These are phyloP conservation scores for Ophiothrix spiculata DNA, from an alignment of 35 echinoderm and acorn worm species.

Conservation along the genomic window DNA sequence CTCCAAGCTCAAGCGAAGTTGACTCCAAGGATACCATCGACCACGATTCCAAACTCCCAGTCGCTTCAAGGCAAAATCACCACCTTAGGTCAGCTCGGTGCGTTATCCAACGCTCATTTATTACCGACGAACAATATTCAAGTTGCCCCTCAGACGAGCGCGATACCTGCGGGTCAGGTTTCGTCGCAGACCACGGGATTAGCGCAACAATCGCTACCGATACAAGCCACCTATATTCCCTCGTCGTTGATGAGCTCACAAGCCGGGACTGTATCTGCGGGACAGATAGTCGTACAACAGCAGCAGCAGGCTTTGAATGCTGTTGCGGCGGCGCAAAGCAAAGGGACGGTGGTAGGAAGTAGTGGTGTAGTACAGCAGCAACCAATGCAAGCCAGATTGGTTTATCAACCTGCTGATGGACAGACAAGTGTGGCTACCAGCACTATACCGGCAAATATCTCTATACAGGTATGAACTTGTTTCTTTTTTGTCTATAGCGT, in stretches of 20 bases:
- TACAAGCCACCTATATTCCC: slow-evolving; percentile 22
- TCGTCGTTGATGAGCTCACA: neutral
- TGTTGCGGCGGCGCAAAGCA: neutral
- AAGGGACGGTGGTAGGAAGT: neutral
- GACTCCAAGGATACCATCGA: slow-evolving; percentile 17
- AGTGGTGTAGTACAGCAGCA: neutral
- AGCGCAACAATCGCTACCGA: neutral
- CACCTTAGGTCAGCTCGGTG: slow-evolving; percentile 54
- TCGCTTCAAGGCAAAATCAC: slow-evolving; percentile 26
- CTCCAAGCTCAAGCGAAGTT: slow-evolving; percentile 30
- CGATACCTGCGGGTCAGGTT: slow-evolving; percentile 9
- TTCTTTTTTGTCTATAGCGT: no score
- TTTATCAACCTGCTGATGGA: neutral
- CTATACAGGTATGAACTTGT: neutral
- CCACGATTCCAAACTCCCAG: slow-evolving; percentile 6
- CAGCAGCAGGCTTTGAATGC: neutral
- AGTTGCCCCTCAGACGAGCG: slow-evolving; percentile 2
- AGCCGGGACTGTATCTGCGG: neutral
- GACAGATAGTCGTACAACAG: neutral
- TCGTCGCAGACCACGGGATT: neutral
- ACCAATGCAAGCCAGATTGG: neutral
- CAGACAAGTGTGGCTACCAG: neutral
- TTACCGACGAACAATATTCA: neutral
- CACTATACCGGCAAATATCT: neutral
- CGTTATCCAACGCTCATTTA: slow-evolving; percentile 40